phyloP scores from a whole-genome alignment of 2,888 invertebrate species.

The Agrotis segetum region DNA sequence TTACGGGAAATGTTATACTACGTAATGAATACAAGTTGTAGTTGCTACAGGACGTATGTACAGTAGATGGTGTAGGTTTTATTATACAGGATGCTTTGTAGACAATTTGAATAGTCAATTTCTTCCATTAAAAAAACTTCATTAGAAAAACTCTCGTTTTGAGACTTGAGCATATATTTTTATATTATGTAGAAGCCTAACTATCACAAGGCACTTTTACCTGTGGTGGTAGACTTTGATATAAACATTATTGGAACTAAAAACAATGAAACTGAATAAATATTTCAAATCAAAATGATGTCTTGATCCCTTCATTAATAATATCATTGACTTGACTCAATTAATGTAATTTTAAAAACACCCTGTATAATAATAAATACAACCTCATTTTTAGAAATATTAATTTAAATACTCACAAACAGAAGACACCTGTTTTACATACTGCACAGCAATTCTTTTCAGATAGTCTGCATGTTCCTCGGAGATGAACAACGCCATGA shows the following conservation, averaged over 20 bases:
- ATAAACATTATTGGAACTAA: no score
- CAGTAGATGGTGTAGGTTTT: neutral
- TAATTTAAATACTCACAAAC: conserved; percentile 91
- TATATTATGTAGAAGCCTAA: no score
- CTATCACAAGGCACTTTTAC: neutral
- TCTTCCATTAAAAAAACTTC: no score
- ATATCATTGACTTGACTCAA: neutral
- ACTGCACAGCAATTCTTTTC: conserved; percentile 94
- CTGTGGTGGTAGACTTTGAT: no score
- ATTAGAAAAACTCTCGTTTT: no score
- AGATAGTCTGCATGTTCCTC: conserved; percentile 96
- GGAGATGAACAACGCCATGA: conserved; percentile 97
- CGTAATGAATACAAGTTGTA: conserved; percentile 33
- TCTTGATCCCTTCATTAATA: no score
- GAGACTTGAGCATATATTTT: no score
- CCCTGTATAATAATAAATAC: neutral
- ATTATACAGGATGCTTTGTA: neutral
- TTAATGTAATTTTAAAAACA: neutral
- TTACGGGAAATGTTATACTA: conserved; percentile 46
- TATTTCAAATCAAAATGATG: no score
- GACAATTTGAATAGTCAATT: neutral
- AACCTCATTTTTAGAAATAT: neutral
- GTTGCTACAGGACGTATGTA: conserved; percentile 11
- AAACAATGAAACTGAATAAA: no score
- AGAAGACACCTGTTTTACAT: conserved; percentile 95